Base-by-base conservation (phyloP, 2,888 invertebrate genomes). In the Perizoma flavofasciatum region DNA sequence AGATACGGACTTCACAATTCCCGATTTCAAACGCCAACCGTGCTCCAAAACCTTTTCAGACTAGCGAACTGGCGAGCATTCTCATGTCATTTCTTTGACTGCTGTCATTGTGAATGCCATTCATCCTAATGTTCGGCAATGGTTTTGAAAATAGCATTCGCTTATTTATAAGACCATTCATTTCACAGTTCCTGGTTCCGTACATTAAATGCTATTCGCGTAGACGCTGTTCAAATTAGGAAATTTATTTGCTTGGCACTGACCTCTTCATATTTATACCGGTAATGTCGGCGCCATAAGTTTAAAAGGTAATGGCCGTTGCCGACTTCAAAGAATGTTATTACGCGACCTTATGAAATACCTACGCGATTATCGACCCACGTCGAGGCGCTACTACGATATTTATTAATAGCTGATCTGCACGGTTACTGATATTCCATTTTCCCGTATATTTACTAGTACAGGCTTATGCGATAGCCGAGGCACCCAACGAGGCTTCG, bases 231-330 rank as follows among this genome's bases (percentile, higher is more conserved):
- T 22, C 59, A 59, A 65, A 67, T 67, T 67, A 61, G 63, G 59
- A 58, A 61, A 65, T 63, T 57, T 60, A 64, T 64, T 66, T 59
- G 41, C 59, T 61, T 61, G 52, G 49, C 49, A 54, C 55, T 58
- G 47, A 55, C 56, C 55, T 49, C 57, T 50, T 65, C 50, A 54
- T 65, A 56, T 61, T 62, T 55, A 59, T 61, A 55, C 45, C 55
- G 59, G 49, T 63, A 68, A 72, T 74, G 74, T 72, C 68, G 70
- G 65, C 54, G 49, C 55, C 67, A 68, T 75, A 76, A 75, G 69
- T 75, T 73, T 71, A 63, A 65, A 67, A 76, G 72, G 74, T 76
- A 78, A 78, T 75, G 71, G 72, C 66, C 73, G 71, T 70, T 70
- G 69, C 59, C 66, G 57, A 73, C 60, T 70, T 67, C 63, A 57